Percentiles rank a stretch among this genome's conserved stretches.
Conservation (phyloP, 1,140 invertebrate genomes). For the Solen grandis region DNA sequence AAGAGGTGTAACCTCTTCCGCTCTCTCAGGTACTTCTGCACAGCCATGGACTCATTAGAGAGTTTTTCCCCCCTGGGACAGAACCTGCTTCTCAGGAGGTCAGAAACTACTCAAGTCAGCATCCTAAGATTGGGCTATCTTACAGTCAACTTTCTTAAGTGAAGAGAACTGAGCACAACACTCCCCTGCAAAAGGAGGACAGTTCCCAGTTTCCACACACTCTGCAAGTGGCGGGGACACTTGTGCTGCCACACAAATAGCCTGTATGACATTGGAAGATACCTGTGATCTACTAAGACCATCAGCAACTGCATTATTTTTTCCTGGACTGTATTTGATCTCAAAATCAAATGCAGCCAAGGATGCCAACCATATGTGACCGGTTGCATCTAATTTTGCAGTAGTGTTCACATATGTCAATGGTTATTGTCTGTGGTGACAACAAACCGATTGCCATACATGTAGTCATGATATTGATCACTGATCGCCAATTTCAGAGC, state of each 20-base stretch:
- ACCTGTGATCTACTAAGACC: not conserved
- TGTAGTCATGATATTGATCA: conserved; percentile 19
- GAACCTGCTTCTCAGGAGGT: not conserved
- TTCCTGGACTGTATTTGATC: not conserved
- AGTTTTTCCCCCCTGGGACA: not conserved
- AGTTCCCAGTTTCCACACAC: not conserved
- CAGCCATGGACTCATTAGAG: not conserved
- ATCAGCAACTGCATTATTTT: conserved; percentile 31
- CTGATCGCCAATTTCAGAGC: conserved; percentile 10
- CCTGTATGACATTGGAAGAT: not conserved
- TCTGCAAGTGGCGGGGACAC: not conserved
- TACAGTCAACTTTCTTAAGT: not conserved
- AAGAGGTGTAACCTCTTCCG: not conserved
- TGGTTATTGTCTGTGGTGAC: conserved; percentile 39
- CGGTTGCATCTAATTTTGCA: conserved; percentile 22
- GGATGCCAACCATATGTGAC: not conserved
- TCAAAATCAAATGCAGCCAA: not conserved
- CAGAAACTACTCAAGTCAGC: not conserved
- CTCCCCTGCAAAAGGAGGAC: conserved; percentile 3
- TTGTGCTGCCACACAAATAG: not conserved
- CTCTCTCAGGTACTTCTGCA: not conserved
- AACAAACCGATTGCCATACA: conserved; percentile 7
- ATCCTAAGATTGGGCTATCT: not conserved
- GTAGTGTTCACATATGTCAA: conserved; percentile 34
- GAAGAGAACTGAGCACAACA: not conserved